phyloP scores from a whole-genome alignment of 2,797 vertebrate genomes.

The Pogoniulus pusillus region DNA sequence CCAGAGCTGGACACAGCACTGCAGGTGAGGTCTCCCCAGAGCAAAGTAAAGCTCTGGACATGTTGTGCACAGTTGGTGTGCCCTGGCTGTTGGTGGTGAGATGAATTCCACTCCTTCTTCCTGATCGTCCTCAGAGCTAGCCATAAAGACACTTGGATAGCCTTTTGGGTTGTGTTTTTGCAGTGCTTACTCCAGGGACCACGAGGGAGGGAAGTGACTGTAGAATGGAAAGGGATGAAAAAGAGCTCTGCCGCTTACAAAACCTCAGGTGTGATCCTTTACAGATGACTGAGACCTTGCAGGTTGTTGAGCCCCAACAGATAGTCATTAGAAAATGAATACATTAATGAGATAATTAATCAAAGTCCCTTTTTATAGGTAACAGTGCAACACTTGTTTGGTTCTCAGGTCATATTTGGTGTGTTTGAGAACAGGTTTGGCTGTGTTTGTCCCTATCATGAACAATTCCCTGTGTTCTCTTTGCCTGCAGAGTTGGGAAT shows the following conservation, averaged over 20 bases:
- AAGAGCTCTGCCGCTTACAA: neutral
- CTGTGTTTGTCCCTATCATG: neutral
- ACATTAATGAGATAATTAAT: neutral
- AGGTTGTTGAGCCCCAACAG: neutral
- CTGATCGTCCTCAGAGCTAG: neutral
- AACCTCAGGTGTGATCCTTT: neutral
- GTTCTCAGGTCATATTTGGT: neutral
- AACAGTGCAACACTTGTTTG: neutral
- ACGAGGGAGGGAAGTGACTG: neutral
- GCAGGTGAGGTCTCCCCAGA: too few relatives aligned
- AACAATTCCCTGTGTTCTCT: neutral
- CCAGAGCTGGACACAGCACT: too few relatives aligned
- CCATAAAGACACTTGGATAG: neutral
- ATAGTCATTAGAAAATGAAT: neutral
- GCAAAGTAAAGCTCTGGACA: too few relatives aligned
- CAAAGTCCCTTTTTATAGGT: neutral
- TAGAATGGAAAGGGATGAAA: neutral
- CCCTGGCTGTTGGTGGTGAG: neutral
- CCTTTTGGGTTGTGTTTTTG: neutral
- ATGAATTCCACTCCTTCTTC: neutral
- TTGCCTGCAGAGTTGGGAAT: slow-evolving; percentile 82
- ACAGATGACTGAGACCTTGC: neutral
- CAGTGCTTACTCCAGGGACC: neutral
- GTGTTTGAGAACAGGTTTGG: neutral
- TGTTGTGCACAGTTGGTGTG: neutral